Conservation (phyloP, 2,888 invertebrate species). For the Zhengitettix transpicula region DNA sequence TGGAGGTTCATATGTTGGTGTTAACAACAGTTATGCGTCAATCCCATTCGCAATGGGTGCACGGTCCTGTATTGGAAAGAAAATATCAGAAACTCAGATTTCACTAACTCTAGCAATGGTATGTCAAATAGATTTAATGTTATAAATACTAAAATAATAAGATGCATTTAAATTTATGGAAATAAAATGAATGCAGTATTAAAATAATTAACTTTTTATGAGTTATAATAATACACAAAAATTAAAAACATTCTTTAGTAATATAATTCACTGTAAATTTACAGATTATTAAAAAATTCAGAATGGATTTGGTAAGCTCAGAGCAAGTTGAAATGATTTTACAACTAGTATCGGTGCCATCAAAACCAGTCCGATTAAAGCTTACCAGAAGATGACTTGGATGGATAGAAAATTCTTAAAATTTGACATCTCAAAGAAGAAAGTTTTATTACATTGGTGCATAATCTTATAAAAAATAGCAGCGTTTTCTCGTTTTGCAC, state of each 20-base stretch:
- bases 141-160: background rate
- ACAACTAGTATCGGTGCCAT: constrained; percentile 43
- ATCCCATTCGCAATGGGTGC: constrained; percentile 71
- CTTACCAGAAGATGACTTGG: constrained; percentile 16
- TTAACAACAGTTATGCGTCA: constrained; percentile 45
- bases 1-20: constrained; percentile 26
- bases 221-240: background rate
- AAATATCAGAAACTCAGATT: constrained; percentile 63
- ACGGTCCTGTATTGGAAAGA: constrained; percentile 68
- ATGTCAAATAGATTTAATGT: constrained; percentile 14
- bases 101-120: constrained; percentile 48
- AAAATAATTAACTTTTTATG: no score
- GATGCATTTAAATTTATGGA: no score
- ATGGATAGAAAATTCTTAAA: background rate
- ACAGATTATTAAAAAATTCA: constrained; percentile 34
- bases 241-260: background rate
- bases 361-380: constrained; percentile 29
- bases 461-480: no score
- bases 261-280: background rate
- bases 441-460: no score
- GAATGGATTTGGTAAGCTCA: constrained; percentile 33
- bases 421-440: no score
- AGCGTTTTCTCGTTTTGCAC: no score
- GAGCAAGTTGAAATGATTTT: constrained; percentile 35
- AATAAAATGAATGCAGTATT: no score